Conservation (phyloP, 2,113 vertebrate genomes). For the Misgurnus anguillicaudatus region DNA sequence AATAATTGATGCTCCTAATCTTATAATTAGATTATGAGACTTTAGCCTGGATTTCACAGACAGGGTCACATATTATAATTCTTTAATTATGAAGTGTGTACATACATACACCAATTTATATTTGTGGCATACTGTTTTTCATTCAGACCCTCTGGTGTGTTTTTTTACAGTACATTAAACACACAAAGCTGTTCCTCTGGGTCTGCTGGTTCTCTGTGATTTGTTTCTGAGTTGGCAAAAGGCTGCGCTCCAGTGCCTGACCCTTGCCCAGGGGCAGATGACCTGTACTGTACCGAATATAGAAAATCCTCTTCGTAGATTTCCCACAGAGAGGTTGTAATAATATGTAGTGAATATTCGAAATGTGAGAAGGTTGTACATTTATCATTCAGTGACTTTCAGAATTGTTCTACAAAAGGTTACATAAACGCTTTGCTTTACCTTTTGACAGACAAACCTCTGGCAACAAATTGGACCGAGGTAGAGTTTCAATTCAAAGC, state of each 20-base stretch:
- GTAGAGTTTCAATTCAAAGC: slow-evolving; percentile 32
- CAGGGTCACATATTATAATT: neutral
- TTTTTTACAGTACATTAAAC: slow-evolving; percentile 56
- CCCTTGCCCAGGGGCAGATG: slow-evolving; percentile 66
- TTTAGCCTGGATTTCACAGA: too few relatives aligned
- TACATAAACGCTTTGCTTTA: neutral
- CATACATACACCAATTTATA: slow-evolving; percentile 26
- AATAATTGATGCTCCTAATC: too few relatives aligned
- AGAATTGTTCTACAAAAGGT: neutral
- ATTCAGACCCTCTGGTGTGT: slow-evolving; percentile 28
- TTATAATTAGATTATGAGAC: too few relatives aligned
- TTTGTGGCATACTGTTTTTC: slow-evolving; percentile 28
- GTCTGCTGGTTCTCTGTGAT: slow-evolving; percentile 60
- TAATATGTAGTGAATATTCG: slow-evolving; percentile 47
- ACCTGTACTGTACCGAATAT: slow-evolving; percentile 67
- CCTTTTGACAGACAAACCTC: neutral
- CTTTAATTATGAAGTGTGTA: slow-evolving; percentile 26
- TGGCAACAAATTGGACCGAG: neutral
- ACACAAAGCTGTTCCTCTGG: slow-evolving; percentile 51
- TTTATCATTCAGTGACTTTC: neutral
- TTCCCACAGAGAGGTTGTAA: slow-evolving; percentile 51
- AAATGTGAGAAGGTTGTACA: slow-evolving; percentile 27
- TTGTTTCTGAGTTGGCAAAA: slow-evolving; percentile 57
- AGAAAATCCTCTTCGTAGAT: slow-evolving; percentile 66
- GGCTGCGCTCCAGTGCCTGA: slow-evolving; percentile 62